Conservation (phyloP, 1,140 invertebrate species). For the Drosophila quadrilineata region DNA sequence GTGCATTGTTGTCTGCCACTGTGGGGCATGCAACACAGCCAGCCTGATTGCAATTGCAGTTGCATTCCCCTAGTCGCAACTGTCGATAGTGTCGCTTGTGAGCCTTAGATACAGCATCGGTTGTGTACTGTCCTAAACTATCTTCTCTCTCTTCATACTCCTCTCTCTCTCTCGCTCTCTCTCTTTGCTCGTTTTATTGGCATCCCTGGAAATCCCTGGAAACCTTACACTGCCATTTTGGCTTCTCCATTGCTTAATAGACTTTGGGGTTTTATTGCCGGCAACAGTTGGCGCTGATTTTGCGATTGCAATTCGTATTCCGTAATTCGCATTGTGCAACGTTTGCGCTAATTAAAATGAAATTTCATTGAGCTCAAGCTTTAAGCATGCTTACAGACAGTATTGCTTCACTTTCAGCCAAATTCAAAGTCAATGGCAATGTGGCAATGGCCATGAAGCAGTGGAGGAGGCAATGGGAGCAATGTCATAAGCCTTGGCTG, state of each 20-base stretch:
- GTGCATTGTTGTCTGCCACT: constrained; percentile 74
- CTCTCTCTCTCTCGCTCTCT: constrained; percentile 4
- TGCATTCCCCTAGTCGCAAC: constrained; percentile 11
- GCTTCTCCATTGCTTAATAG: constrained; percentile 69
- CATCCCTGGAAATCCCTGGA: constrained; percentile 60
- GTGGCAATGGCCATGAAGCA: no score
- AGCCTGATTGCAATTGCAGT: constrained; percentile 12
- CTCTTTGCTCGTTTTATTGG: constrained; percentile 57
- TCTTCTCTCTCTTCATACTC: neutral
- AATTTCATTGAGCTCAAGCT: constrained; percentile 36
- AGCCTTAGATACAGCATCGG: constrained; percentile 33
- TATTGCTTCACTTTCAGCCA: neutral
- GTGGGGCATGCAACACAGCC: constrained; percentile 26
- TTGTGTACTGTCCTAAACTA: neutral
- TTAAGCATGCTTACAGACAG: neutral
- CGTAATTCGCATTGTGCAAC: constrained; percentile 34
- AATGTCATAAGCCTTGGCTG: constrained; percentile 23
- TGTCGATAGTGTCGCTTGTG: constrained; percentile 1
- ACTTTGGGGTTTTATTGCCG: constrained; percentile 68
- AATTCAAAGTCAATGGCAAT: constrained; percentile 1
- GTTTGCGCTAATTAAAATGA: constrained; percentile 64
- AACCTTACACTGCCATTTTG: constrained; percentile 52
- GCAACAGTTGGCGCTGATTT: constrained; percentile 23
- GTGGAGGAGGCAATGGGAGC: no score
- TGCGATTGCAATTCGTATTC: constrained; percentile 12